Conservation (phyloP, 92 coral and sea anemone genomes). For the Desmophyllum pertusum region DNA sequence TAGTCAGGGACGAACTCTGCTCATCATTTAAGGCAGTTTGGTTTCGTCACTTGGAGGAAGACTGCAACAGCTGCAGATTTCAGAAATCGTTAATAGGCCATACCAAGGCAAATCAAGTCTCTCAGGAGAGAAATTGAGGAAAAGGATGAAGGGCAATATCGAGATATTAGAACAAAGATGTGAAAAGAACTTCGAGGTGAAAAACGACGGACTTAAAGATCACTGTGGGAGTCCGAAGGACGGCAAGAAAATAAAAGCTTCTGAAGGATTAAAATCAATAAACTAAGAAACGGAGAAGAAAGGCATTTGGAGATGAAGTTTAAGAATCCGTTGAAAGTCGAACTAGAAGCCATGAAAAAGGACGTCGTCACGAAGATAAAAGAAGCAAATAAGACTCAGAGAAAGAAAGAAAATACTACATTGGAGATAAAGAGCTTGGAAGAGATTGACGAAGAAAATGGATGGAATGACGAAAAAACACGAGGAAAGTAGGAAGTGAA, state of each 20-base stretch:
- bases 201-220: conserved; percentile 41
- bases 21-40: not conserved
- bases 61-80: not conserved
- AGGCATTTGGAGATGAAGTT: conserved; percentile 34
- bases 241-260: conserved; percentile 41
- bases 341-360: conserved; percentile 32
- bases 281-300: conserved; percentile 51
- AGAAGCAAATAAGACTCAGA: conserved; percentile 21
- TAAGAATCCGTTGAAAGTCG: conserved; percentile 34
- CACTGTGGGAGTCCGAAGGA: conserved; percentile 28
- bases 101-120: conserved; percentile 3
- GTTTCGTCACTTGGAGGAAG: not conserved
- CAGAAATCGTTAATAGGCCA: not conserved
- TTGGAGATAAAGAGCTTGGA: not conserved
- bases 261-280: conserved; percentile 43
- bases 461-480: conserved; percentile 16
- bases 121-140: conserved; percentile 6
- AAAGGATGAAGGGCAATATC: conserved; percentile 49
- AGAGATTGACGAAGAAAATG: conserved; percentile 12
- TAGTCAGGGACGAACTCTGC: not conserved
- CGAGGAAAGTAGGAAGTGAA: conserved; percentile 27
- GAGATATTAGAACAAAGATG: conserved; percentile 4
- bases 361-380: conserved; percentile 30
- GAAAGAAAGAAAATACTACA: conserved; percentile 23
- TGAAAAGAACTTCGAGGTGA: conserved; percentile 32